Evolutionary conservation across 2,797 vertebrate species (phyloP).

Genomic region (Coilia nasus): DNA sequence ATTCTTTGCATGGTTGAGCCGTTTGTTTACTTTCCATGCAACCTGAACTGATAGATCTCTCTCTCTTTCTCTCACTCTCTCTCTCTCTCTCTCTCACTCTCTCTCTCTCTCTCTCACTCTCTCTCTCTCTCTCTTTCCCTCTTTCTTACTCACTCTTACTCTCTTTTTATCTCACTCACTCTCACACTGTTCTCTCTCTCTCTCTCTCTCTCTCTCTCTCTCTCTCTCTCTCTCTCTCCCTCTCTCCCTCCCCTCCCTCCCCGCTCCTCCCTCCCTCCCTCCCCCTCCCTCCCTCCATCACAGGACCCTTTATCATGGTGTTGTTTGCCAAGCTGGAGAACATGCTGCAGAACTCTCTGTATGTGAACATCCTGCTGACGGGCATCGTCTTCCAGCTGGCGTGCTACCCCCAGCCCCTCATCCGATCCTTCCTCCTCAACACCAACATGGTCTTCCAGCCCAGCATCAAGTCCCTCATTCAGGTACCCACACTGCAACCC

Average conservation of each 20-base stretch:
- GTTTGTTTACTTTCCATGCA: neutral
- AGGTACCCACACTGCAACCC: slow-evolving; percentile 73
- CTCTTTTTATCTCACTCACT: too few relatives aligned
- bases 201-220: neutral
- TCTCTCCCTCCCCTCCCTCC: slow-evolving; percentile 60
- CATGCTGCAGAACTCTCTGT: slow-evolving; percentile 96
- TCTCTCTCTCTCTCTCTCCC: neutral
- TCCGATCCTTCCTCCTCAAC: slow-evolving; percentile 98
- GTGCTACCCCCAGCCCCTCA: slow-evolving; percentile 93
- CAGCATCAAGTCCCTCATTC: slow-evolving; percentile 95
- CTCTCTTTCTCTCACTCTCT: neutral
- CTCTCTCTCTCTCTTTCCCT: neutral
- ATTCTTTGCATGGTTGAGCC: neutral
- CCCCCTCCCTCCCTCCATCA: neutral
- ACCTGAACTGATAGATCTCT: neutral
- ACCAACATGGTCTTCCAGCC: slow-evolving; percentile 99
- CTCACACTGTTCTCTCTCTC: too few relatives aligned
- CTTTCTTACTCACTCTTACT: too few relatives aligned
- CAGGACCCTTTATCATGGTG: slow-evolving; percentile 92
- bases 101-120: neutral
- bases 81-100: neutral
- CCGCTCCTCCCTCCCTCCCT: too few relatives aligned
- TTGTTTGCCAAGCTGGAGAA: slow-evolving; percentile 96
- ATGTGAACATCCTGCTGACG: slow-evolving; percentile 96
- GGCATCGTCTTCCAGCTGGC: slow-evolving; percentile 93